Conservation (phyloP, 2,113 vertebrate species). For the Symphodus melops region DNA sequence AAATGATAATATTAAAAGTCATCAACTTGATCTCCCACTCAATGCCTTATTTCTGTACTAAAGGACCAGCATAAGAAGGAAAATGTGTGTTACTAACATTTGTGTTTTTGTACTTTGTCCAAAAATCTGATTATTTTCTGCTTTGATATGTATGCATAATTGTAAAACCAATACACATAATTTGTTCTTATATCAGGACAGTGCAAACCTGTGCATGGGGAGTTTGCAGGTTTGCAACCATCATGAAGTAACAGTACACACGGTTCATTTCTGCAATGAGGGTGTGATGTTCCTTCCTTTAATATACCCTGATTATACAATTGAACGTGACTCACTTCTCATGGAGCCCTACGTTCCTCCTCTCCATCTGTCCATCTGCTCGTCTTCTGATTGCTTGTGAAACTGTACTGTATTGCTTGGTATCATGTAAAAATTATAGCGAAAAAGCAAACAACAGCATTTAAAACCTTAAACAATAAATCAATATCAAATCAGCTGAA, state of each 20-base stretch:
- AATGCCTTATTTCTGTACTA: neutral
- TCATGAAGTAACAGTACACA: slow-evolving; percentile 50
- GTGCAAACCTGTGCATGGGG: slow-evolving; percentile 16
- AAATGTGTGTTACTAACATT: too few relatives aligned
- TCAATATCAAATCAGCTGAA: neutral
- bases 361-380: slow-evolving; percentile 69
- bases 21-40: slow-evolving; percentile 14
- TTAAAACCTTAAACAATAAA: slow-evolving; percentile 23
- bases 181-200: slow-evolving; percentile 23
- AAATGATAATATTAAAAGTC: neutral
- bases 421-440: neutral
- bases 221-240: slow-evolving; percentile 42
- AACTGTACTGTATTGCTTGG: neutral
- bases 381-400: slow-evolving; percentile 38
- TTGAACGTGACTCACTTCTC: slow-evolving; percentile 72
- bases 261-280: slow-evolving; percentile 64
- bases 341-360: slow-evolving; percentile 56
- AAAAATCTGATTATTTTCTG: too few relatives aligned
- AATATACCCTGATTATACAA: slow-evolving; percentile 79
- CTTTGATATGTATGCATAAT: neutral
- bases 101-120: too few relatives aligned
- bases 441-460: slow-evolving; percentile 28
- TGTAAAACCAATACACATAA: neutral
- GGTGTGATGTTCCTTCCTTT: slow-evolving; percentile 78
- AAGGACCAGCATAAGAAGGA: too few relatives aligned